Base-by-base conservation (phyloP, 2,797 vertebrate genomes). In the Antrozous pallidus region DNA sequence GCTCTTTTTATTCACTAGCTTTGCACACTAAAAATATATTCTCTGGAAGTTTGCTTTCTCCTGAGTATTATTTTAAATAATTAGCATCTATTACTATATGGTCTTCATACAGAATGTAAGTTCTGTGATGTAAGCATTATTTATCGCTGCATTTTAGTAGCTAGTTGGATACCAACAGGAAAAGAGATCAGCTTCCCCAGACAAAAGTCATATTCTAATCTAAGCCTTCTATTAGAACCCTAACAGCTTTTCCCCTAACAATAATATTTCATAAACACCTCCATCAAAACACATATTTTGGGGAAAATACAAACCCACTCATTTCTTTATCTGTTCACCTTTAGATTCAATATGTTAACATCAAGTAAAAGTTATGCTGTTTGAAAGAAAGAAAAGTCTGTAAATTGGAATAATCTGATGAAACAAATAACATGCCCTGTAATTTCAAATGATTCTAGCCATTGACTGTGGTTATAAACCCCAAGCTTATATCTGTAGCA, bases 401-500 rank as follows among this genome's bases (percentile, higher is more conserved):
- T 28, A 81, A 70, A 47, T 74, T 56, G 3, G 28, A 82, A 79
- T 11, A 49, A 38, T 71, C 28, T 67, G 7, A 54, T 58, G 36
- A 88, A 69, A 88, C 26, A 87, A 91, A 82, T 77, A 92, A 63
- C 26, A n/a, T 71, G 54, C 91, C 51, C 51, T 91, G 17, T 42
- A 85, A 95, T 94, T 94, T 94, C 45, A 93, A 73, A 92, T 33
- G 24, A 81, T 78, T 70, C 42, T 33, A 88, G 56, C 16, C 63
- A 88, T 65, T 58, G 45, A 85, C 36, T 90, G 51, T 85, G 78
- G 77, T 96, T 78, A 74, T 90, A 90, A 96, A 93, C 24, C 40
- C 54, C 16, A 88, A 71, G 16, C 61, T 90, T 91, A 2, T 63
- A 90, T 78, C 74, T 89, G 22, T 18, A 90, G 28, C 38, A 74